A percentile compares a stretch with the other conserved stretches of the same genome.
Conservation (phyloP, 2,888 invertebrate species). For the Nasonia oneida region DNA sequence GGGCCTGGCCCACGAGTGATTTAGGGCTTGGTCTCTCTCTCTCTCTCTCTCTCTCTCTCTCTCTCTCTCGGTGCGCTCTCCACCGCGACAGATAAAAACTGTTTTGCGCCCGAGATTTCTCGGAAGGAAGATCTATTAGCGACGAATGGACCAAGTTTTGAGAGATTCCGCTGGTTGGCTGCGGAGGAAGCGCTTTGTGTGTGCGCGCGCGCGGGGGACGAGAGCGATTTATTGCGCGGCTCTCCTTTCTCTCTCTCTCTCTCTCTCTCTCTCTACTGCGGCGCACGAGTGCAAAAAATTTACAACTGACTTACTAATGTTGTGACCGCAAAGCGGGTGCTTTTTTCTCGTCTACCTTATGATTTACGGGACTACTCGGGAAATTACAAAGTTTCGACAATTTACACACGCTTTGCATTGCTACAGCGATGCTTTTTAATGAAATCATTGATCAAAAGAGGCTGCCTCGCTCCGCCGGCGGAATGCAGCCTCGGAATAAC, state of each 20-base stretch:
- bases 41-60: no score
- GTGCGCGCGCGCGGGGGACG: neutral
- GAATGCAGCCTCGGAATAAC: conserved; percentile 1
- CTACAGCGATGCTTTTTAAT: neutral
- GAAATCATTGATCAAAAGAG: neutral
- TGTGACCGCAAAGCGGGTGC: neutral
- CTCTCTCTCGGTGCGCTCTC: neutral
- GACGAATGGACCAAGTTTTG: neutral
- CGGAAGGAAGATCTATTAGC: conserved; percentile 23
- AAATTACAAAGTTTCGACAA: neutral
- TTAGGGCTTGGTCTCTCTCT: neutral
- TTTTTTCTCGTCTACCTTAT: neutral
- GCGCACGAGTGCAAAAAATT: neutral
- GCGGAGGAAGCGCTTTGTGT: neutral
- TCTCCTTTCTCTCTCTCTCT: no score
- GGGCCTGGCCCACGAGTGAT: neutral
- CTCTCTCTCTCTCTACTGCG: no score
- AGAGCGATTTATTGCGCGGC: conserved; percentile 2
- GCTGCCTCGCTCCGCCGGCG: neutral
- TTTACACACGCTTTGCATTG: no score
- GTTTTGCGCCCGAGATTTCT: conserved; percentile 3
- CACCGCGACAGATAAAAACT: conserved; percentile 19
- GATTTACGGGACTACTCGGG: neutral
- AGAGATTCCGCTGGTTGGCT: neutral
- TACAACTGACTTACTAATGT: conserved; percentile 13